phyloP scores from a whole-genome alignment of 2,797 vertebrate species.

The Microchirus variegatus region DNA sequence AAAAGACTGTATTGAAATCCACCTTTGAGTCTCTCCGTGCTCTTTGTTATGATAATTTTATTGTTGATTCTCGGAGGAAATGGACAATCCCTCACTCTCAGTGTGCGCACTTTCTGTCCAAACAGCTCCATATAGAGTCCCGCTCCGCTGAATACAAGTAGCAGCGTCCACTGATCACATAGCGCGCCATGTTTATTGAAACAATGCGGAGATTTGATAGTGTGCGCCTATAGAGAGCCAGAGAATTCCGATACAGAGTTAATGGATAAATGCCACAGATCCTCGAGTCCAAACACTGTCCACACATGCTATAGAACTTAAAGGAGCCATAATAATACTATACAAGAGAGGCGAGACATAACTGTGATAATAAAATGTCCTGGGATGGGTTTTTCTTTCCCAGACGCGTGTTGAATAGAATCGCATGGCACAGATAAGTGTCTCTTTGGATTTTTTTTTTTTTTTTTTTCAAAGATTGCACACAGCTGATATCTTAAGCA shows the following conservation, averaged over 20 bases:
- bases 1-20: constrained; percentile 67
- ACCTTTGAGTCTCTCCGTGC: constrained; percentile 71
- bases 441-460: constrained; percentile 2
- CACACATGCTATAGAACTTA: constrained; percentile 12
- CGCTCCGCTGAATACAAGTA: constrained; percentile 67
- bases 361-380: constrained; percentile 29
- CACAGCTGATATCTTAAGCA: constrained; percentile 26
- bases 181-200: constrained; percentile 68
- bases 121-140: constrained; percentile 71
- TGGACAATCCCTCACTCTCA: constrained; percentile 73
- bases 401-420: constrained; percentile 30
- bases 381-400: constrained; percentile 30
- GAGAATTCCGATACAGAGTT: constrained; percentile 55
- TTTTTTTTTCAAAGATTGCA: constrained; percentile 30
- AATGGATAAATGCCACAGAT: constrained; percentile 23
- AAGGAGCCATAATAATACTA: constrained; percentile 21
- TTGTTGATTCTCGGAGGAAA: constrained; percentile 79
- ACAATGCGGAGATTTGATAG: constrained; percentile 58
- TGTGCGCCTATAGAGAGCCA: constrained; percentile 22
- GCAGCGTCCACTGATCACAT: constrained; percentile 72
- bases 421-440: constrained; percentile 25
- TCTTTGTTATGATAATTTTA: constrained; percentile 84
- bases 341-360: constrained; percentile 6
- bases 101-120: constrained; percentile 74
- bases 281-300: constrained; percentile 9